Evolutionary conservation across 2,797 vertebrate genomes (phyloP), one percentile per base, ranked within the genome.

Genomic region (Chaenodraco wilsoni): DNA sequence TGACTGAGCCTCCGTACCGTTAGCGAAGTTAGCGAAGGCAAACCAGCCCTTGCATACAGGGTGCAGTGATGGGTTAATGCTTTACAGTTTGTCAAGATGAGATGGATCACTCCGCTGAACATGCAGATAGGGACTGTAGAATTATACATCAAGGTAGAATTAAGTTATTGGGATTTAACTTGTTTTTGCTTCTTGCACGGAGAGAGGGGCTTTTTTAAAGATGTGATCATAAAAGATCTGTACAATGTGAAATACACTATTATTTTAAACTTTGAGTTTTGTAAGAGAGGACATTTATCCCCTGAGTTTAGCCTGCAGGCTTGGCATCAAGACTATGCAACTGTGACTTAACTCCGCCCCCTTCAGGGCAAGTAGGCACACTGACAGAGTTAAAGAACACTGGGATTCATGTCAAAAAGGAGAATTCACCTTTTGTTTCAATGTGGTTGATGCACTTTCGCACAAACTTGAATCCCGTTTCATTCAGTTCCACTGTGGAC

Each of bases 381-480:
- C n/a, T 40, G 48, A 65, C 44, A 62, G 31, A 65, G 58, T 44
- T 27, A 19, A 49, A 69, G 19, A 16, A 19, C 64, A 23, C 27
- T 13, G 27, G 15, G 12, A 23, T 13, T 16, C 81, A 63, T 5
- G 48, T 44, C 8, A 8, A 7, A 31, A 3, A 11, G 37, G 57
- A 52, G 8, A 0, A 0, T 91, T 92, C 90, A 98, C 98, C 98
- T 95, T 96, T 96, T 0, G 94, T 94, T 88, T 99, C 98, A 72
- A 99, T 92, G 0, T 92, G 95, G 72, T 99, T 98, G 91, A 98
- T 97, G 93, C 98, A 99, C 85, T 96, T 98, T 76, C 95, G 91
- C 65, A 99, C 97, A 82, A 99, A 99, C 89, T 96, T 97, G 91
- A 99, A 98, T 82, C 98, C 98, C 1, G 95, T 91, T 87, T 98